Evolutionary conservation across 1,140 invertebrate genomes (phyloP), one percentile per base, ranked within the genome.

Genomic region (Sycophila sp.): DNA sequence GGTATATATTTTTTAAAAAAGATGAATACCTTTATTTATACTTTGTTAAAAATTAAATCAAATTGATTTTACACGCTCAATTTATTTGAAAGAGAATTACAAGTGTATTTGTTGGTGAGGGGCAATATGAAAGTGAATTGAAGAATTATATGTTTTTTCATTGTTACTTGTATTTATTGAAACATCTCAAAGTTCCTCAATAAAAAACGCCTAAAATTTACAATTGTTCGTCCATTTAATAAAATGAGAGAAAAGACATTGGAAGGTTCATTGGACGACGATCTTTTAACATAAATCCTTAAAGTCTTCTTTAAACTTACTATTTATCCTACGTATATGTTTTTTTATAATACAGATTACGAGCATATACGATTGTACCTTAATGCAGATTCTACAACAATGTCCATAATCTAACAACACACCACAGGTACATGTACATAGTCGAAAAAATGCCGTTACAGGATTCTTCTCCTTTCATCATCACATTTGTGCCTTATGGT

Each of bases 1-100:
- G 76, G 77, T 77, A 80, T 81, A 82, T 80, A 80, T 82, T 81
- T 82, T 81, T 77, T 79, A 80, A 71, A 77, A 80, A 77, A 49
- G 45, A 64, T 36, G n/a, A 11, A 63, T 36, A 38, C 49, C 22
- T 42, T 68, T 69, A 10, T 62, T 69, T 62, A 55, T 69, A 55
- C n/a, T n/a, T n/a, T n/a, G n/a, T 30, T 55, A 13, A 36, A n/a
- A 58, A 42, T 8, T 30, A 55, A 63, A 63, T 34, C 1, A 10
- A 60, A 63, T 34, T 49, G 22, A 49, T 32, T 59, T 68, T 58
- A 15, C 1, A 28, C 2, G 5, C 36, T 24, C 26, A 66, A 42
- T 56, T 13, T n/a, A n/a, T n/a, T n/a, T n/a, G n/a, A 49, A 49
- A 32, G 13, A 19, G 4, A 59, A 2, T 49, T 40, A 24, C 19